A percentile compares a stretch with the other conserved stretches of the same genome.
These are phyloP conservation scores for Dynastes maya DNA, from an alignment of 2,888 invertebrate genomes.

Conservation along the genomic window DNA sequence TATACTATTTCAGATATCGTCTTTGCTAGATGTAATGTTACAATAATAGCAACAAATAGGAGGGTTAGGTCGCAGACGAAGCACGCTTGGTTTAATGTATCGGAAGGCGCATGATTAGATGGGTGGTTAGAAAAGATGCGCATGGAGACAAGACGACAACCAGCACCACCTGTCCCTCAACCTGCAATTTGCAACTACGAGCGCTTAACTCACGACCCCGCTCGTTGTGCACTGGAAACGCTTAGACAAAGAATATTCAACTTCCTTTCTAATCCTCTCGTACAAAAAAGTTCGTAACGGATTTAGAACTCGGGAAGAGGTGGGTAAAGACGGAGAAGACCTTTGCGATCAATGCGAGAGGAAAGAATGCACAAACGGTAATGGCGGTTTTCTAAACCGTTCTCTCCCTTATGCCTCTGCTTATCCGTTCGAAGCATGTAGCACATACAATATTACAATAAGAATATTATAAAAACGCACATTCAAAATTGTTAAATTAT, in stretches of 20 bases:
- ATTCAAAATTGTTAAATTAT: no score
- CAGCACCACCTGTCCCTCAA: constrained; percentile 36
- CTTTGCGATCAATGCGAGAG: constrained; percentile 28
- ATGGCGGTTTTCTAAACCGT: constrained; percentile 37
- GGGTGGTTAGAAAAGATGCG: constrained; percentile 33
- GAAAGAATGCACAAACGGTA: background rate
- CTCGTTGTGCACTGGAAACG: constrained; percentile 55
- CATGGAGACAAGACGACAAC: constrained; percentile 11
- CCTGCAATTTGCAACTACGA: constrained; percentile 44
- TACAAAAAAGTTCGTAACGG: constrained; percentile 57
- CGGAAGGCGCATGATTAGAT: constrained; percentile 4
- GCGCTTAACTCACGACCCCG: constrained; percentile 19
- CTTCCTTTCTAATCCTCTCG: constrained; percentile 56
- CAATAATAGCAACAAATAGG: no score
- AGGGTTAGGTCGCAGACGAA: no score
- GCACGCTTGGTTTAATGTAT: no score
- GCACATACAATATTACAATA: no score
- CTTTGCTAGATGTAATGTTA: no score
- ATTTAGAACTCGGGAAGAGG: constrained; percentile 56
- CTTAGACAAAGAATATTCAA: constrained; percentile 56
- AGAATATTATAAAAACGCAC: no score
- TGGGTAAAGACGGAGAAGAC: constrained; percentile 14
- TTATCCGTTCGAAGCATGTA: background rate
- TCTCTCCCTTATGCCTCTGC: background rate
- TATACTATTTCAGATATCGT: no score